phyloP scores from a whole-genome alignment of 2,888 invertebrate species.

The Eristalis tenax region DNA sequence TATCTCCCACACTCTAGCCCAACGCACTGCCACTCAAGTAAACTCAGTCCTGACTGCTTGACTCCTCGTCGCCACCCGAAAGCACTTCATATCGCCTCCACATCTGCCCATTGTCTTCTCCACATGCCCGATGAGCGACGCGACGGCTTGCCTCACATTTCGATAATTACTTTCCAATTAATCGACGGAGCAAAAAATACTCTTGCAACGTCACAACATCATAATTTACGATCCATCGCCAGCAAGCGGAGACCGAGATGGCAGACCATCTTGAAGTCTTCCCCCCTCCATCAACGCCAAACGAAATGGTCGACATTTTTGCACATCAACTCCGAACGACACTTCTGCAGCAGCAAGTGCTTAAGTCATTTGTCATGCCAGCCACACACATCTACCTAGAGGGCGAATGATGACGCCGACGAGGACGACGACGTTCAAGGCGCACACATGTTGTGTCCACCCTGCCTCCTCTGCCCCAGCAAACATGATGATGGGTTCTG shows the following conservation, averaged over 20 bases:
- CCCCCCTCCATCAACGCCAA: conserved; percentile 42
- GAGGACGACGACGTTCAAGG: not conserved
- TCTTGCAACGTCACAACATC: conserved; percentile 46
- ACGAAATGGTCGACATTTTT: conserved; percentile 62
- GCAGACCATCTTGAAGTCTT: conserved; percentile 26
- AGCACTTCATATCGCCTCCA: not conserved
- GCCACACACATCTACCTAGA: conserved; percentile 32
- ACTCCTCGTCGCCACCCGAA: not conserved
- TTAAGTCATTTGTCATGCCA: conserved; percentile 70
- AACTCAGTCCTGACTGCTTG: not conserved
- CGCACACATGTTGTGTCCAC: conserved; percentile 27
- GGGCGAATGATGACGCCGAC: not conserved
- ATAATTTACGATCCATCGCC: conserved; percentile 60
- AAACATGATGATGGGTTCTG: conserved; percentile 13
- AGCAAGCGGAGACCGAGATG: not conserved
- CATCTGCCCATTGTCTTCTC: conserved; percentile 25
- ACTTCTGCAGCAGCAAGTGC: conserved; percentile 60
- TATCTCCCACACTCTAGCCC: not conserved
- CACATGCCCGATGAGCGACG: not conserved
- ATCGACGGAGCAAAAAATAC: conserved; percentile 10
- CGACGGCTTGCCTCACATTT: conserved; percentile 30
- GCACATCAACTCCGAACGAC: conserved; percentile 61
- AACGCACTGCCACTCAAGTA: too few species aligned
- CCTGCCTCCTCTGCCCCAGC: not conserved
- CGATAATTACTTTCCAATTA: conserved; percentile 68